Conservation (phyloP, 2,113 vertebrate species). For the Forbesichthys agassizii region DNA sequence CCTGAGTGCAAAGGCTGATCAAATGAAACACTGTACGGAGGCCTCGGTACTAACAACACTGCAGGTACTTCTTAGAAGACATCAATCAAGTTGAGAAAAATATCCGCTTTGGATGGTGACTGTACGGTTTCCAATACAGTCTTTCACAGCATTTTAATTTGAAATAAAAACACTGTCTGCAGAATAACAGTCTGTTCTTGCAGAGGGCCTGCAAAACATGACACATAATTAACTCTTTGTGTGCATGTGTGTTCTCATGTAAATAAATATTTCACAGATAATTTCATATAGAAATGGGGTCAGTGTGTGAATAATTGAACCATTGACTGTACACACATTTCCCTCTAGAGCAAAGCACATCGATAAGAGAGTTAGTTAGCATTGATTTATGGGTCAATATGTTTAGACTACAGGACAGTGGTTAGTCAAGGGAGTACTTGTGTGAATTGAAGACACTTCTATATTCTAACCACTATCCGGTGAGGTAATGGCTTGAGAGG, state of each 20-base stretch:
- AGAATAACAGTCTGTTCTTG: no score
- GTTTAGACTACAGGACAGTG: constrained; percentile 40
- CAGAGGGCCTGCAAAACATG: no score
- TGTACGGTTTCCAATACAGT: no score
- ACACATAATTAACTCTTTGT: no score
- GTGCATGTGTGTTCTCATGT: no score
- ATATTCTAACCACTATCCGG: constrained; percentile 13
- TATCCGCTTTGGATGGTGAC: neutral
- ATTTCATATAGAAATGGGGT: neutral
- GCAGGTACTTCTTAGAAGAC: constrained; percentile 23
- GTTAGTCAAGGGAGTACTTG: constrained; percentile 59
- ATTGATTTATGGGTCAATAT: constrained; percentile 61
- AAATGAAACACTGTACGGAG: constrained; percentile 42
- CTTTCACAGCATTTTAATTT: no score
- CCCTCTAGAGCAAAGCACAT: constrained; percentile 41
- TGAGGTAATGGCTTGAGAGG: constrained; percentile 38
- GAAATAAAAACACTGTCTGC: no score
- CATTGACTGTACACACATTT: constrained; percentile 28
- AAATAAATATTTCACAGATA: no score
- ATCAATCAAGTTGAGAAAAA: neutral
- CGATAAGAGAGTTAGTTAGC: constrained; percentile 46
- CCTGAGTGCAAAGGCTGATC: constrained; percentile 41
- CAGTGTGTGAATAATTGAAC: constrained; percentile 12
- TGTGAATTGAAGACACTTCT: constrained; percentile 42
- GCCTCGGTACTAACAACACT: constrained; percentile 27